Base-by-base conservation (phyloP, 1,140 invertebrate species). In the Caerostris extrusa region DNA sequence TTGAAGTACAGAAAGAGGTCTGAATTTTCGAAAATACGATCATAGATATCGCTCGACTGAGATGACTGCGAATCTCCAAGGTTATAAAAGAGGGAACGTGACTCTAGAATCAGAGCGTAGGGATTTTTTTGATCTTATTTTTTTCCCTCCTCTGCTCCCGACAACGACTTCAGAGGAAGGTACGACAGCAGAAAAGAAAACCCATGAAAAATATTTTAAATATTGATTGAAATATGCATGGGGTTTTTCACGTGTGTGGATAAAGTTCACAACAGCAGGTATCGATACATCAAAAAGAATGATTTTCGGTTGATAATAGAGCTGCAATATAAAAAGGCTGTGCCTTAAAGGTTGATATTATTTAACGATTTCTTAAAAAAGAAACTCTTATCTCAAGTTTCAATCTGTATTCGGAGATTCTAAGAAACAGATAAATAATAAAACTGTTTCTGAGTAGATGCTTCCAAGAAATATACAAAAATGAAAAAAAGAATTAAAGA, bases 1-100 rank as follows among this genome's bases (percentile, higher is more conserved):
- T 77, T 77, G 71, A 77, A 77, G 71, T 77, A 77, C 19, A 50
- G 71, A 77, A 77, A 77, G 71, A 77, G 71, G 71, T 77, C 50
- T 77, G 71, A 77, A 77, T 77, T 77, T 77, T 77, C 34, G 34
- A 77, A 77, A 77, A 77, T 77, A 77, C 71, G 10, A 77, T 77
- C 71, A 53, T 77, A 77, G 71, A 77, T 34, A 77, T 77, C 71
- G 50, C 34, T 77, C 19, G 34, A 77, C 34, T 34, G 34, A 34
- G 34, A 34, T 34, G 34, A 34, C 34, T 34, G 71, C 71, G 34
- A 77, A 34, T 7, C 6, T 8, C n/a, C 34, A 8, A 3, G 71
- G 71, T 53, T 50, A 77, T 77, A 77, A 77, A 77, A 77, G 71
- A 77, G 71, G 10, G 34, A 77, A 77, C 71, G 71, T 77, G 71